phyloP scores from a whole-genome alignment of 1,140 invertebrate species.

The Hirudo medicinalis region DNA sequence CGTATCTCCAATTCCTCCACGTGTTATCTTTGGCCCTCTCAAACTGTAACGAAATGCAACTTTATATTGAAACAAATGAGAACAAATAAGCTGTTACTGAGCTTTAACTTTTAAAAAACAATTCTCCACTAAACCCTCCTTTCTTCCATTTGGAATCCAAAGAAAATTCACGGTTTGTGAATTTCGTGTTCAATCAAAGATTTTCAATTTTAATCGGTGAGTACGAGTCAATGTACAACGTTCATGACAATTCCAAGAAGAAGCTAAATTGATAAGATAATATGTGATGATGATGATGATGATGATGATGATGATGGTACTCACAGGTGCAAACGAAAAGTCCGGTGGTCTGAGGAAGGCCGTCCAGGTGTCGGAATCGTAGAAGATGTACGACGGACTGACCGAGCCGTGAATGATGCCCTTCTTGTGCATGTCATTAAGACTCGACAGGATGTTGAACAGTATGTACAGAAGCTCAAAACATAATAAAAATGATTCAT shows the following conservation, averaged over 20 bases:
- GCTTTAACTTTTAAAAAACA: too few relatives aligned
- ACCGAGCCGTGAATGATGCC: conserved; percentile 3
- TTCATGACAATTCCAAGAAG: too few relatives aligned
- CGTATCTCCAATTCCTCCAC: neutral
- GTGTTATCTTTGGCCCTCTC: conserved; percentile 5
- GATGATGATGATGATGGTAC: neutral
- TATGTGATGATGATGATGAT: too few relatives aligned
- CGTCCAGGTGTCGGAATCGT: neutral
- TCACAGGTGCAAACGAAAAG: neutral
- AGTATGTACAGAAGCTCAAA: conserved; percentile 2
- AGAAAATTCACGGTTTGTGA: too few relatives aligned
- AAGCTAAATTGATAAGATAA: too few relatives aligned
- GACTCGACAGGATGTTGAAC: neutral
- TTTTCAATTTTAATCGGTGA: too few relatives aligned
- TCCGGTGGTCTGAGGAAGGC: neutral
- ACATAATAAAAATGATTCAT: too few relatives aligned
- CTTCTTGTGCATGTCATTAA: conserved; percentile 6
- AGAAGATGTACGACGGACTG: neutral
- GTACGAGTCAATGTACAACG: too few relatives aligned
- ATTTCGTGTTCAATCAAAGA: too few relatives aligned
- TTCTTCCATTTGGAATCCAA: too few relatives aligned
- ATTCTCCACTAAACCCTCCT: too few relatives aligned
- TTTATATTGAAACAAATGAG: neutral
- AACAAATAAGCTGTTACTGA: neutral
- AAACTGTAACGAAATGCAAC: neutral